Base-by-base conservation (phyloP, 1,140 invertebrate species). In the Ectropis grisescens region DNA sequence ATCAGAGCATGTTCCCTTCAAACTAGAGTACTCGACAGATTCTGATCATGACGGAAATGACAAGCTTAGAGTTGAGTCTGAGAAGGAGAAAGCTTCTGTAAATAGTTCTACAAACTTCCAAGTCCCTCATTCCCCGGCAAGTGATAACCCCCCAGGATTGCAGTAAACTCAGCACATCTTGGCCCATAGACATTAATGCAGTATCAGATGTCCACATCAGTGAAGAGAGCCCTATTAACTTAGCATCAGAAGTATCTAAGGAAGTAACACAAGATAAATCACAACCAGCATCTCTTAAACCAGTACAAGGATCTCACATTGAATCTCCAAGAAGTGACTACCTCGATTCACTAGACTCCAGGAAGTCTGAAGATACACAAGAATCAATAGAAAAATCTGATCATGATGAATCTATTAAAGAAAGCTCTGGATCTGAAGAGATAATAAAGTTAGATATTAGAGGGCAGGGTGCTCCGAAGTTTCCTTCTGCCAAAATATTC, bases 401-500 rank as follows among this genome's bases (percentile, higher is more conserved):
- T 37, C 39, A 44, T 25, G 36, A 41, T n/a, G 40, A 56, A 24
- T 58, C 44, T n/a, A 24, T 32, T 2, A 50, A 44, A 13, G 54
- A 55, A 29, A 67, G 60, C 38, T 79, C 76, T 14, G 56, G 40
- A 1, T 83, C 82, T 15, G 82, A 82, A 36, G 79, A 83, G 34
- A 70, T 83, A 10, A 82, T 83, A 19, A 80, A 81, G 32, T 37
- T 83, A 23, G 82, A 83, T 50, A 83, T 83, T 24, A 56, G 80
- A 57, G 82, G 82, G 2, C 61, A 71, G 31, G 74, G 57, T 13
- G 62, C 53, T 5, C 69, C 59, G 12, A 79, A 66, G 32, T 35
- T 76, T 36, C 48, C 67, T 24, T 27, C 59, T 31, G 58, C 61
- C 9, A 76, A 81, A 59, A 78, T 81, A 26, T 68, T 81, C 33